Base-by-base conservation (phyloP, 1,140 invertebrate species). In the Hypothenemus hampei region DNA sequence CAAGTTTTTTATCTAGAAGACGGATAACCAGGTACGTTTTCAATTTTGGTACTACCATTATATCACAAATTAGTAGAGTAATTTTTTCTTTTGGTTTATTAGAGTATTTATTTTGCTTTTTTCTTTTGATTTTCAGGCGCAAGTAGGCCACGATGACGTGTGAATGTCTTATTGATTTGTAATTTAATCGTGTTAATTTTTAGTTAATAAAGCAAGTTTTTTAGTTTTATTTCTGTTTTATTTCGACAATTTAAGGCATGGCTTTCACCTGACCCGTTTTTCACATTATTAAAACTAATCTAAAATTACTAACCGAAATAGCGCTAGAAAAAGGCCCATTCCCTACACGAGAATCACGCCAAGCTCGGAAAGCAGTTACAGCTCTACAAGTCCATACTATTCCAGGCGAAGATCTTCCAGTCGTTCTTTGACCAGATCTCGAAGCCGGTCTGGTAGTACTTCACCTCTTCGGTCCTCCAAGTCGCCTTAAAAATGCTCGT, bases 1-100 rank as follows among this genome's bases (percentile, higher is more conserved):
- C 92, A 1, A 92, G 89, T 69, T 93, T 93, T 73, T 74, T 93
- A 24, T 91, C 94, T 67, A 79, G 89, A 65, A 78, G 92, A 43
- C 78, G 91, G 57, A 94, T 95, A 60, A 94, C 92, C 41, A 94
- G 91, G 91, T 95, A 80, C 76, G 58, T 33, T 20, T n/a, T n/a
- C n/a, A 26, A 18, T 43, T 69, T 65, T 72, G 65, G 60, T 31
- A n/a, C 19, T 37, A 15, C 26, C n/a, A n/a, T n/a, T n/a, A n/a
- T n/a, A n/a, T n/a, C n/a, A n/a, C n/a, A n/a, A n/a, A n/a, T n/a
- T n/a, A n/a, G n/a, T n/a, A n/a, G n/a, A n/a, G n/a, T n/a, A n/a
- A n/a, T n/a, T n/a, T n/a, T n/a, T n/a, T n/a, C n/a, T n/a, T n/a
- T n/a, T n/a, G n/a, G n/a, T n/a, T n/a, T n/a, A n/a, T n/a, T n/a